Conservation (phyloP, 2,797 vertebrate species). For the Protosalanx chinensis region DNA sequence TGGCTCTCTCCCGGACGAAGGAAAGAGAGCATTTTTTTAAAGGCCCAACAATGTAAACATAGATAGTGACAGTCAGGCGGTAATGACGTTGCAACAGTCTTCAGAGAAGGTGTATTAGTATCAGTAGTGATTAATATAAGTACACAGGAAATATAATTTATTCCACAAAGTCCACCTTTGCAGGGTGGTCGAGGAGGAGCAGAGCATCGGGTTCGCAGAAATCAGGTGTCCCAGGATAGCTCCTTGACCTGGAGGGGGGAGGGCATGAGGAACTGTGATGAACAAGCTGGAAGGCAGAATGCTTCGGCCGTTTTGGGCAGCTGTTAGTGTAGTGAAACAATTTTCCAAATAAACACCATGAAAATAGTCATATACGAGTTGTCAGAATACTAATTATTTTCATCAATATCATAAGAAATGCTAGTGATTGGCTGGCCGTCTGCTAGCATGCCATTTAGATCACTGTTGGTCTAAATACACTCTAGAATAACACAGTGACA, state of each 20-base stretch:
- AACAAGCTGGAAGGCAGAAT: background rate
- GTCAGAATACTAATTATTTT: no score
- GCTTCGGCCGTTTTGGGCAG: background rate
- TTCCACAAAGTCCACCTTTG: no score
- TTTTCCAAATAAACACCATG: conserved; percentile 3
- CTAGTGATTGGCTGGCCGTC: background rate
- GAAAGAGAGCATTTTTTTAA: no score
- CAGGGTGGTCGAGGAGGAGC: conserved; percentile 11
- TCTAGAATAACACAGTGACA: conserved; percentile 19
- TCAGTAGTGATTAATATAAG: no score
- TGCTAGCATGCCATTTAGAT: background rate
- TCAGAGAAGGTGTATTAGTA: no score
- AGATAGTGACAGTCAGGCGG: no score
- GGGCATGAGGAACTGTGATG: background rate
- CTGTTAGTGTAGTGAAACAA: background rate
- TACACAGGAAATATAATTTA: no score
- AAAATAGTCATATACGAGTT: background rate
- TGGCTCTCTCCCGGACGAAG: no score
- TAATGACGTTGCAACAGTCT: no score
- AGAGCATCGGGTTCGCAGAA: conserved; percentile 3
- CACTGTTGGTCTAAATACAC: conserved; percentile 16
- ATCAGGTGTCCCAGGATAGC: background rate
- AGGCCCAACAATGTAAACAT: no score
- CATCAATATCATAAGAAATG: no score
- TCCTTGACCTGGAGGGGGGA: background rate